Base-by-base conservation (phyloP, 2,113 vertebrate genomes). In the Nothobranchius furzeri region DNA sequence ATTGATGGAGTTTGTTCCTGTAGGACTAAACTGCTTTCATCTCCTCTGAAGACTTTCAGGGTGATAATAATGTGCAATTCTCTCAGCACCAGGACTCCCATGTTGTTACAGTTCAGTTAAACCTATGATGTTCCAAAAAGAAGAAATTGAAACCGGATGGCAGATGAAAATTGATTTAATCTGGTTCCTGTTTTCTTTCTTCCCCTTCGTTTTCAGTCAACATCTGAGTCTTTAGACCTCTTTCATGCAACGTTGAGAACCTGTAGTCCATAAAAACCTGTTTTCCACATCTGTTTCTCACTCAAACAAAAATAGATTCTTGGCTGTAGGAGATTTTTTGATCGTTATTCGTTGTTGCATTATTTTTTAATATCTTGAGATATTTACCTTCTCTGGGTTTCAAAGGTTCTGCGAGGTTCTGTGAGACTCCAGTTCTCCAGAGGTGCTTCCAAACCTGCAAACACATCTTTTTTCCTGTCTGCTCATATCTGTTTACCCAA, bases 211-310 rank as follows among this genome's bases (percentile, higher is more conserved):
- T 91, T 90, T 88, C 75, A 78, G 46, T 7, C 75, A 52, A 82
- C 86, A 87, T 89, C 80, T 84, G 69, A 84, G 82, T 71, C 68
- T 78, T 85, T 87, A 70, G 86, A 86, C 79, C 37, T 36, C 79
- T 89, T 89, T 88, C 81, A 90, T 90, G 85, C 72, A 66, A 75
- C 66, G 78, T 75, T 61, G 60, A 90, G 30, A 90, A 87, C 71
- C 85, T 88, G 84, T 60, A 75, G 51, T 75, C 64, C 37, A 79
- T 91, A 89, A 90, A 88, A 72, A 49, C 12, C 55, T 60, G 68
- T 80, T 85, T 82, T 70, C 71, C 77, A 84, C 87, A 91, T 92
- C 85, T 90, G 87, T 84, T 91, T 88, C 75, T 81, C 80, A 73
- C 86, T 79, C 57, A 73, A 79, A 51, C 42, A 20, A 75, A 52